Evolutionary conservation across 1,140 invertebrate species (phyloP).

Genomic region (Aporrectodea caliginosa): DNA sequence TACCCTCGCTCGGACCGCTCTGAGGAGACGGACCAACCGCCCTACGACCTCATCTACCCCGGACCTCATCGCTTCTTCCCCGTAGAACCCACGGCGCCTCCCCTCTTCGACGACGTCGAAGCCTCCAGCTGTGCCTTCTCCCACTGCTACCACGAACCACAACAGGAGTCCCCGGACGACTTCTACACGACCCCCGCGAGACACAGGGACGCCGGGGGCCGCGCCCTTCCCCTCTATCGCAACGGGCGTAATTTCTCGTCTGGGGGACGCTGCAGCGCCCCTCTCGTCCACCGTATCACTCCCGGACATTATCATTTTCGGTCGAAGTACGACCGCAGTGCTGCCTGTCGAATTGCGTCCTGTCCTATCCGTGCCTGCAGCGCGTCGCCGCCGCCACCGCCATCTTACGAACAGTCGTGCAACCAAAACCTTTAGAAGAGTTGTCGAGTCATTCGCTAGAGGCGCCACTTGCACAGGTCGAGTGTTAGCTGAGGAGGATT

Average conservation of each 20-base stretch:
- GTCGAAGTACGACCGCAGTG: neutral
- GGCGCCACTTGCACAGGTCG: no score
- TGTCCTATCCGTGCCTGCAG: no score
- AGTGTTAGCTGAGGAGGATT: no score
- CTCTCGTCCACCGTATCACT: neutral
- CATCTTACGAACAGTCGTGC: neutral
- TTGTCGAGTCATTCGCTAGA: no score
- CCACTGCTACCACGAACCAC: no score
- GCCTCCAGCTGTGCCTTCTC: neutral
- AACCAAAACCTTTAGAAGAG: neutral
- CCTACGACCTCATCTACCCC: neutral
- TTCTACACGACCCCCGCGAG: neutral
- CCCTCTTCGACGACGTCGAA: neutral
- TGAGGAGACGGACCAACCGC: neutral
- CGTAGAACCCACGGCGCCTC: neutral
- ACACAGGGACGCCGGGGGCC: neutral
- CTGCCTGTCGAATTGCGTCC: neutral
- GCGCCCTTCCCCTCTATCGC: neutral
- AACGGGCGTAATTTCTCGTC: neutral
- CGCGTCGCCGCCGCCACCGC: no score
- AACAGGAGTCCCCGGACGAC: neutral
- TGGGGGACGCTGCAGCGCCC: neutral
- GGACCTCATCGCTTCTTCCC: neutral
- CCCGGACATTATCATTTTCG: no score
- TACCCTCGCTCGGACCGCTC: neutral